These are phyloP conservation scores for Leptosomus discolor DNA, from an alignment of 2,113 vertebrate genomes.

Conservation along the genomic window DNA sequence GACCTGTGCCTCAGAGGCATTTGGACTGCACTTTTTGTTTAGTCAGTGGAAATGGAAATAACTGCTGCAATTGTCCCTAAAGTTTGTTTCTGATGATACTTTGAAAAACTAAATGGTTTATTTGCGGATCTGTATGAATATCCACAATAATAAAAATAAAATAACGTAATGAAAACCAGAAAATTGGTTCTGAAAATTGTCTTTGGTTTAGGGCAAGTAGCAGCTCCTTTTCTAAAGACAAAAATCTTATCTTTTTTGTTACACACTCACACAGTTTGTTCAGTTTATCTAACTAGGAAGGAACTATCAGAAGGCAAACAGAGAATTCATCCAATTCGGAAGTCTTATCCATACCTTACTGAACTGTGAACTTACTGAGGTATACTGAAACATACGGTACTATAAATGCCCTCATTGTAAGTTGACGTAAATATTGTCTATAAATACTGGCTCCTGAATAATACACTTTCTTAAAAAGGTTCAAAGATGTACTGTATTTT, in stretches of 20 bases:
- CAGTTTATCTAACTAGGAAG: constrained; percentile 13
- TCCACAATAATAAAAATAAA: background rate
- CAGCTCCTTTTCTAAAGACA: background rate
- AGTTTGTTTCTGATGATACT: background rate
- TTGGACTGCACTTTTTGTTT: background rate
- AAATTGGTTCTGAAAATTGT: background rate
- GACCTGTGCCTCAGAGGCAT: background rate
- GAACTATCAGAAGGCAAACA: constrained; percentile 26
- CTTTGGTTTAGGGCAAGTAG: background rate
- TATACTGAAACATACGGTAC: background rate
- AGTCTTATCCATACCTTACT: background rate
- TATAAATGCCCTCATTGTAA: constrained; percentile 55
- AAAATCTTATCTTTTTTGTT: background rate
- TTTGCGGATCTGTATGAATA: background rate
- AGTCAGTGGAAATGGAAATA: background rate
- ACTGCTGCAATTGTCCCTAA: background rate
- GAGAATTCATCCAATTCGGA: background rate
- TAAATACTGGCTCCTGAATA: constrained; percentile 44
- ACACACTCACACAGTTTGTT: background rate
- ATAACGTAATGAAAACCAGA: background rate
- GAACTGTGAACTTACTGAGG: background rate
- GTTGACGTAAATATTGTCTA: constrained; percentile 15
- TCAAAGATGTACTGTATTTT: constrained; percentile 46
- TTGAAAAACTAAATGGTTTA: background rate
- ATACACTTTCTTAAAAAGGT: constrained; percentile 35